These are phyloP conservation scores for Zygaena filipendulae DNA, from an alignment of 2,888 invertebrate genomes.

Conservation along the genomic window DNA sequence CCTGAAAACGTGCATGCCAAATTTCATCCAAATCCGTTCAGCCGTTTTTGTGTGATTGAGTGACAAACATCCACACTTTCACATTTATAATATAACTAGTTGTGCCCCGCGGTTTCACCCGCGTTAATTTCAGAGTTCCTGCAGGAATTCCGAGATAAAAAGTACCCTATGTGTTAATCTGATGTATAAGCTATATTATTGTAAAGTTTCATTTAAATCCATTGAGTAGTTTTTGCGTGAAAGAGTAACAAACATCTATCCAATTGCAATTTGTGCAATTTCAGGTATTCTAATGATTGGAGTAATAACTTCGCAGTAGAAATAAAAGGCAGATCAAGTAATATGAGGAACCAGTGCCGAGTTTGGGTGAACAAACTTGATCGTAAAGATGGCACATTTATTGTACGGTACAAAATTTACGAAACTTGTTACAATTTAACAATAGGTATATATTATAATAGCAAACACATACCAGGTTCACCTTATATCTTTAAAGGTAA, in stretches of 20 bases:
- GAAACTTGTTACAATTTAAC: constrained; percentile 78
- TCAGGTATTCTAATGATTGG: constrained; percentile 67
- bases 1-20: too few relatives aligned
- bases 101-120: too few relatives aligned
- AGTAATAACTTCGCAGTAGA: constrained; percentile 56
- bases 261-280: constrained; percentile 17
- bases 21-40: too few relatives aligned
- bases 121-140: too few relatives aligned
- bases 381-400: constrained; percentile 84
- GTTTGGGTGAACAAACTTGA: constrained; percentile 82
- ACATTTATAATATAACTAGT: too few relatives aligned
- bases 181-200: too few relatives aligned
- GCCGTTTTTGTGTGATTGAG: too few relatives aligned
- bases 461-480: constrained; percentile 70
- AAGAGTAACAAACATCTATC: constrained; percentile 7
- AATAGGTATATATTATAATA: constrained; percentile 74
- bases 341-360: constrained; percentile 72
- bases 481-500: constrained; percentile 74
- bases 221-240: too few relatives aligned
- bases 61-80: too few relatives aligned
- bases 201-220: too few relatives aligned
- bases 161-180: background rate
- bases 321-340: constrained; percentile 66
- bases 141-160: too few relatives aligned
- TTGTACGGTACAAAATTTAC: constrained; percentile 84